Evolutionary conservation across 2,888 invertebrate genomes (phyloP), one percentile per base, ranked within the genome.

Genomic region (Drosophila parthenogenetica): DNA sequence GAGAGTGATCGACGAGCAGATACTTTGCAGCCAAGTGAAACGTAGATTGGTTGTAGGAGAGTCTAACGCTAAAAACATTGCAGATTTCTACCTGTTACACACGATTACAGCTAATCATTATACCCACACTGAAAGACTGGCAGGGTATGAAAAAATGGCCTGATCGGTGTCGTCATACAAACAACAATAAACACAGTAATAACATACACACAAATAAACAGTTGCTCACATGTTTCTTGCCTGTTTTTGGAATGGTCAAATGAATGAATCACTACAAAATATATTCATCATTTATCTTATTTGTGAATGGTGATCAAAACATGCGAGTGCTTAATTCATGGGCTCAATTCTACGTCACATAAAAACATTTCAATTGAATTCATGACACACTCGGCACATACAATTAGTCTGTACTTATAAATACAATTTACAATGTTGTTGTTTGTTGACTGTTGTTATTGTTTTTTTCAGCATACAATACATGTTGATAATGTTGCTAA

Each of bases 91-190:
- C 2, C 0, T 17, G 13, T 39, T 16, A 13, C 40, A 29, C n/a
- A 16, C 16, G 29, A 10, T 8, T 17, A 8, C 14, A 55, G 8
- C 7, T 2, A 32, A 32, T 19, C 43, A 55, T 22, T 37, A 45
- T 55, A 55, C 45, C 22, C 35, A n/a, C n/a, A 22, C 32, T n/a
- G 3, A 7, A 32, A 42, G n/a, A 13, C 32, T 3, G 37, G 37
- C 14, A 45, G 55, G 55, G 45, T 55, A 45, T 55, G 53, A 79
- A 88, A 88, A 82, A 19, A 85, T 83, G 89, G 83, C 87, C 70
- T 83, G 83, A 83, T 83, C 75, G 46, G 43, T 89, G 84, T 61
- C 83, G 87, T 84, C 89, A 83, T 55, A 55, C 25, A 29, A 66
- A 58, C 42, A 54, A 64, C 46, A 25, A 62, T 22, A 48, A 62